Evolutionary conservation across 2,113 vertebrate genomes (phyloP).

Genomic region (Tretioscincus oriximinensis): DNA sequence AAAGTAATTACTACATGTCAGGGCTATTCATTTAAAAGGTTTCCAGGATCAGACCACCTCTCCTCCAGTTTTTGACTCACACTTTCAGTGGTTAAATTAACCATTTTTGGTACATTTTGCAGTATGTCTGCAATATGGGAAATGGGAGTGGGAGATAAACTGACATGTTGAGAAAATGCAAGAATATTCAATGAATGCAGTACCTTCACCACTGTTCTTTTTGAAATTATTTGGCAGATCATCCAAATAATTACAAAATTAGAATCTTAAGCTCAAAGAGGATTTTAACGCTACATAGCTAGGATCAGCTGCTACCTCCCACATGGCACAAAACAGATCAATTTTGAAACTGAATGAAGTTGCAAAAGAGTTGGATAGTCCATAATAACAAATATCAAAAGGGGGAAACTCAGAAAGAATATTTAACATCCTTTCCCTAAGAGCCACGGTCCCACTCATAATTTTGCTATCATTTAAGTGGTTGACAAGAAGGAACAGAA

Average conservation of each 20-base stretch:
- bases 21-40: constrained; percentile 63
- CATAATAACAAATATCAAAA: neutral
- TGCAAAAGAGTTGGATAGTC: neutral
- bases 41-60: constrained; percentile 59
- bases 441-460: no score
- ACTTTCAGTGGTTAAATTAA: constrained; percentile 59
- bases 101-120: constrained; percentile 27
- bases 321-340: constrained; percentile 4
- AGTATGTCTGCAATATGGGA: neutral
- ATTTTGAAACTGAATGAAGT: constrained; percentile 7
- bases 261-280: neutral
- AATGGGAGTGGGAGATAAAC: neutral
- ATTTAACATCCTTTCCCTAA: no score
- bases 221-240: neutral
- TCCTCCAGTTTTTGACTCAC: constrained; percentile 56
- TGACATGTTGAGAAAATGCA: neutral
- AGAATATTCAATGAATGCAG: neutral
- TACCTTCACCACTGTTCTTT: neutral
- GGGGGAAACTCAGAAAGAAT: no score
- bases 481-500: no score
- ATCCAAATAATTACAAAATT: neutral
- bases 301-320: neutral
- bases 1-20: constrained; percentile 65
- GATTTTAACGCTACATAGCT: neutral
- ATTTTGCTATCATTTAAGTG: no score